A percentile compares a stretch with the other conserved stretches of the same genome.
phyloP scores from a whole-genome alignment of 2,888 invertebrate species.

The Neoitamus cyanurus region DNA sequence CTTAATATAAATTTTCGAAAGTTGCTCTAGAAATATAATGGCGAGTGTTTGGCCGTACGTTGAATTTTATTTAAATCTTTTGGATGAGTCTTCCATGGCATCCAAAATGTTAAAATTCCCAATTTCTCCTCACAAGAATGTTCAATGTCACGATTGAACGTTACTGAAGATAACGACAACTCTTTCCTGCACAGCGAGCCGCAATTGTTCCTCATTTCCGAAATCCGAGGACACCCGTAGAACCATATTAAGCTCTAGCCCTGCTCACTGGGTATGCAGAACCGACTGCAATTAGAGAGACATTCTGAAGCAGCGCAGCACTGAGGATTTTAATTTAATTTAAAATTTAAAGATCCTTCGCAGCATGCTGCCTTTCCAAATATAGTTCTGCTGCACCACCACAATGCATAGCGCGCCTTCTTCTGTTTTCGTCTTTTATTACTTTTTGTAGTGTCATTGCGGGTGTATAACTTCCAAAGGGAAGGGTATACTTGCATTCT shows the following conservation, averaged over 20 bases:
- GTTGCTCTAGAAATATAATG: no score
- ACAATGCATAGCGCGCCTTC: neutral
- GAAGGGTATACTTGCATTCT: neutral
- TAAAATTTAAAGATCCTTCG: constrained; percentile 1
- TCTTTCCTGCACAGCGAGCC: neutral
- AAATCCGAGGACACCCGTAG: neutral
- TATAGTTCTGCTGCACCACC: neutral
- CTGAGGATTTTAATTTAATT: neutral
- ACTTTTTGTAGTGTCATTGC: neutral
- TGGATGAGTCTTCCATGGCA: no score
- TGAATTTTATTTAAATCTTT: no score
- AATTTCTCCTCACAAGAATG: neutral
- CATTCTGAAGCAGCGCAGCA: neutral
- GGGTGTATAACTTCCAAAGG: neutral
- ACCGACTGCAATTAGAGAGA: neutral
- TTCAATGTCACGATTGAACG: neutral
- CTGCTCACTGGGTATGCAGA: neutral
- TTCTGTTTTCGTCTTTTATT: neutral
- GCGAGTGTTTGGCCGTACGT: no score
- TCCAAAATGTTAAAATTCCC: no score
- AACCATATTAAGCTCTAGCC: neutral
- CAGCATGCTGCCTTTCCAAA: neutral
- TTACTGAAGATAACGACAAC: neutral
- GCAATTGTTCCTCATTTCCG: neutral
- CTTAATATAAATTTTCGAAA: no score